Conservation (phyloP, 1,140 invertebrate genomes). For the Atta cephalotes region DNA sequence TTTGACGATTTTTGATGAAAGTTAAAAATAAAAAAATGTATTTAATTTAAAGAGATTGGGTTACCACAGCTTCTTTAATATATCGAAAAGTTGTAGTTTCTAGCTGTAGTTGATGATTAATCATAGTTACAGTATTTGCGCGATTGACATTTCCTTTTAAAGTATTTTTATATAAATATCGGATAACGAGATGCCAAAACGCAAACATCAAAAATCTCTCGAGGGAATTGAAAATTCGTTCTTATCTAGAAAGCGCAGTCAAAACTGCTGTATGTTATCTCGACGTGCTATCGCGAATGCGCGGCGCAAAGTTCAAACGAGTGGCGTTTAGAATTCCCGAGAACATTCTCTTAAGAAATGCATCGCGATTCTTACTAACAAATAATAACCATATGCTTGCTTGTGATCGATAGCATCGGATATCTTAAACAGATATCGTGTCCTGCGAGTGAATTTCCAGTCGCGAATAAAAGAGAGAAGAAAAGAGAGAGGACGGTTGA, state of each 20-base stretch:
- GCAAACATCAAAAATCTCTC: background rate
- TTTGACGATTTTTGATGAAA: too few species aligned
- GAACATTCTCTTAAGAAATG: conserved; percentile 3
- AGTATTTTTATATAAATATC: background rate
- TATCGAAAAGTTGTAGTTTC: too few species aligned
- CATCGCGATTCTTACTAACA: background rate
- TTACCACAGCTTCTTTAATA: too few species aligned
- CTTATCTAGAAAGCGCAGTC: background rate
- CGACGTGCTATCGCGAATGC: background rate
- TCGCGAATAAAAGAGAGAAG: background rate
- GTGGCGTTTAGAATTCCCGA: background rate
- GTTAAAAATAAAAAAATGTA: too few species aligned
- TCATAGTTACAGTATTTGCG: too few species aligned
- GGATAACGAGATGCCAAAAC: background rate
- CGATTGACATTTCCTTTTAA: background rate
- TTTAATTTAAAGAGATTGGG: too few species aligned
- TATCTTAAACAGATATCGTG: background rate
- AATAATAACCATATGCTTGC: conserved; percentile 9
- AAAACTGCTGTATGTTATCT: background rate
- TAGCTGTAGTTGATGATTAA: too few species aligned
- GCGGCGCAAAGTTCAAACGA: conserved; percentile 44
- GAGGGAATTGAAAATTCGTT: background rate
- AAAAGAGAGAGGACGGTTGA: conserved; percentile 23
- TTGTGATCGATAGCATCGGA: conserved; percentile 13
- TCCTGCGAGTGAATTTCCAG: conserved; percentile 14